A percentile compares a stretch with the other conserved stretches of the same genome.
phyloP scores from a whole-genome alignment of 2,888 invertebrate species.

The Leptopterna dolabrata region DNA sequence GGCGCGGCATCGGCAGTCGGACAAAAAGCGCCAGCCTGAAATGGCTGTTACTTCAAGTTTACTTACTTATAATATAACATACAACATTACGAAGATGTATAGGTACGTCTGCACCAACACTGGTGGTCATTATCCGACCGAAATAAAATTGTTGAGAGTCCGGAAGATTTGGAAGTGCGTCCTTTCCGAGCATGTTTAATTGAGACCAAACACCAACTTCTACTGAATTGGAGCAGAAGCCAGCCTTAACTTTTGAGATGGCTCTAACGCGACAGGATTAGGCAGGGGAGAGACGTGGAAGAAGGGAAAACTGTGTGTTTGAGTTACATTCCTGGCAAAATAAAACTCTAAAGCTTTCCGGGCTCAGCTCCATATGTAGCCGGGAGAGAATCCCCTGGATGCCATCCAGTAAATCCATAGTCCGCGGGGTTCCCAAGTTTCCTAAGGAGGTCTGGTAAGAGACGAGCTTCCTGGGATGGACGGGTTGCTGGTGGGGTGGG shows the following conservation, averaged over 20 bases:
- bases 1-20: too few relatives aligned
- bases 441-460: background rate
- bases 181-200: too few relatives aligned
- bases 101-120: too few relatives aligned
- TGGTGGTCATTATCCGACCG: too few relatives aligned
- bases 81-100: too few relatives aligned
- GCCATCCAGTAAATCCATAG: conserved; percentile 19
- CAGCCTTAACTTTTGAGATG: background rate
- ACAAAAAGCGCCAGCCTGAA: too few relatives aligned
- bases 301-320: background rate
- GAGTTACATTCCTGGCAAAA: conserved; percentile 10
- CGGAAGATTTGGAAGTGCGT: too few relatives aligned
- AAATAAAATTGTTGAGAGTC: too few relatives aligned
- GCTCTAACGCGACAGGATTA: background rate
- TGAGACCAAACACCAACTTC: background rate
- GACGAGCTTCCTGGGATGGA: background rate
- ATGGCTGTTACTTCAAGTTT: too few relatives aligned
- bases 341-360: background rate
- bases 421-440: background rate
- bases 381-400: background rate
- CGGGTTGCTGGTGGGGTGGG: background rate
- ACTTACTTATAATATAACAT: too few relatives aligned
- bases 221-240: background rate
- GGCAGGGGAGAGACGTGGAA: background rate
- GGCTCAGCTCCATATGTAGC: background rate